Evolutionary conservation across 2,113 vertebrate species (phyloP).

Genomic region (Microtus montanus): DNA sequence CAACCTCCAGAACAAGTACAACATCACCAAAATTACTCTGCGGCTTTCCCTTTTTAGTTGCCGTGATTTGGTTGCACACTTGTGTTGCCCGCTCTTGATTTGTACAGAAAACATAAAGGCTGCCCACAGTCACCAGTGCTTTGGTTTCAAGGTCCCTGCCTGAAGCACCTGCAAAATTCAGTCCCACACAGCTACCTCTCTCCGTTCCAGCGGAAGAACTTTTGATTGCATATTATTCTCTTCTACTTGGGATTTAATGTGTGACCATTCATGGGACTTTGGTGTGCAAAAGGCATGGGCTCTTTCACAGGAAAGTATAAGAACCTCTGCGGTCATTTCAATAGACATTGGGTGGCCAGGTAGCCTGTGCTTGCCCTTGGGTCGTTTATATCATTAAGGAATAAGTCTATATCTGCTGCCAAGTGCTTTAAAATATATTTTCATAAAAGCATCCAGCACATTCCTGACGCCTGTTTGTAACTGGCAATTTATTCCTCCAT

Average conservation of each 20-base stretch:
- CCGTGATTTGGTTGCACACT: conserved; percentile 67
- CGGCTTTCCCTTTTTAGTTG: conserved; percentile 77
- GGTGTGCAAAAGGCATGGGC: too few relatives aligned
- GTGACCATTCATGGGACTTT: neutral
- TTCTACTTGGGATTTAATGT: neutral
- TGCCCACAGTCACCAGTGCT: conserved; percentile 42
- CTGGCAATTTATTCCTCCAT: neutral
- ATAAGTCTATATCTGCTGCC: neutral
- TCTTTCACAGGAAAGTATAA: neutral
- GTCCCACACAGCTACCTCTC: neutral
- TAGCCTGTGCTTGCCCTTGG: neutral
- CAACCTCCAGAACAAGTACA: conserved; percentile 77
- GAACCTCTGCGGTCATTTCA: neutral
- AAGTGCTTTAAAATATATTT: neutral
- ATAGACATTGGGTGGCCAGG: neutral
- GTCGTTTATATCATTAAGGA: neutral
- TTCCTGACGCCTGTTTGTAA: neutral
- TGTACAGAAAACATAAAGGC: conserved; percentile 64
- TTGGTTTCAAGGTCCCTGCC: conserved; percentile 54
- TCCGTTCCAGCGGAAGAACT: neutral
- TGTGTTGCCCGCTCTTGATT: conserved; percentile 74
- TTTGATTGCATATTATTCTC: neutral
- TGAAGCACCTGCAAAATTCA: conserved; percentile 61
- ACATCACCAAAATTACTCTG: conserved; percentile 77
- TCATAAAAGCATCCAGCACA: neutral